Percentiles rank a stretch among this genome's conserved stretches.
phyloP scores from a whole-genome alignment of 1,140 invertebrate species.

The Drosophila kohkoa region DNA sequence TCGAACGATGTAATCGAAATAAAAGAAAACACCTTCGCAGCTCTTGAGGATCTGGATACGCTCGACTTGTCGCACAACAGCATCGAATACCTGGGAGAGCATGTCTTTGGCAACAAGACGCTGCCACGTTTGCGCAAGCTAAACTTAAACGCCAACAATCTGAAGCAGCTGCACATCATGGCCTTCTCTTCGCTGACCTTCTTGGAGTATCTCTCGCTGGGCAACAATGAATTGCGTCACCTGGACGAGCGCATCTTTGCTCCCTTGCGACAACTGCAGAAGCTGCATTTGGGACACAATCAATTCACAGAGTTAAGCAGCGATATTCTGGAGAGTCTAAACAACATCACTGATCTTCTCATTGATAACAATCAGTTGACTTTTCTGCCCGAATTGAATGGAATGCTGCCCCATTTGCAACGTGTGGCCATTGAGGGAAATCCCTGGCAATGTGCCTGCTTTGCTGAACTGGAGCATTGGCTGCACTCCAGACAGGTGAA shows the following conservation, averaged over 20 bases:
- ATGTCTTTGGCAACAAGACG: slow-evolving; percentile 57
- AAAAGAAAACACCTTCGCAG: slow-evolving; percentile 57
- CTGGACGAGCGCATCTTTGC: slow-evolving; percentile 73
- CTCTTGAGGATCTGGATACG: slow-evolving; percentile 60
- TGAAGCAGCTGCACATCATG: slow-evolving; percentile 62
- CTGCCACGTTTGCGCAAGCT: slow-evolving; percentile 63
- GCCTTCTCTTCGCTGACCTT: slow-evolving; percentile 69
- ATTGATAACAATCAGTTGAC: slow-evolving; percentile 79
- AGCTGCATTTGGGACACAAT: slow-evolving; percentile 77
- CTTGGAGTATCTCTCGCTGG: slow-evolving; percentile 73
- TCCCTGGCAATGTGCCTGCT: slow-evolving; percentile 81
- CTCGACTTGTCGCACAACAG: slow-evolving; percentile 74
- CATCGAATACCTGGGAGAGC: slow-evolving; percentile 55
- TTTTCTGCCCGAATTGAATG: slow-evolving; percentile 65
- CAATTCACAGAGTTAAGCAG: slow-evolving; percentile 55
- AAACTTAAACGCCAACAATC: slow-evolving; percentile 60
- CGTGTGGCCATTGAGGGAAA: slow-evolving; percentile 76
- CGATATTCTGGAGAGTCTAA: slow-evolving; percentile 55
- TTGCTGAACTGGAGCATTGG: slow-evolving; percentile 65
- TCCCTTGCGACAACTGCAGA: slow-evolving; percentile 67
- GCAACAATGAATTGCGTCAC: slow-evolving; percentile 59
- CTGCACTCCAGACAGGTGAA: slow-evolving; percentile 50
- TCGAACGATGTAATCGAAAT: slow-evolving; percentile 68
- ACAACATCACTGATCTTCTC: slow-evolving; percentile 59
- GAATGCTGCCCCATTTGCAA: slow-evolving; percentile 56